A percentile compares a stretch with the other conserved stretches of the same genome.
Evolutionary conservation across 1,140 invertebrate species (phyloP).

Genomic region (Danaus plexippus): DNA sequence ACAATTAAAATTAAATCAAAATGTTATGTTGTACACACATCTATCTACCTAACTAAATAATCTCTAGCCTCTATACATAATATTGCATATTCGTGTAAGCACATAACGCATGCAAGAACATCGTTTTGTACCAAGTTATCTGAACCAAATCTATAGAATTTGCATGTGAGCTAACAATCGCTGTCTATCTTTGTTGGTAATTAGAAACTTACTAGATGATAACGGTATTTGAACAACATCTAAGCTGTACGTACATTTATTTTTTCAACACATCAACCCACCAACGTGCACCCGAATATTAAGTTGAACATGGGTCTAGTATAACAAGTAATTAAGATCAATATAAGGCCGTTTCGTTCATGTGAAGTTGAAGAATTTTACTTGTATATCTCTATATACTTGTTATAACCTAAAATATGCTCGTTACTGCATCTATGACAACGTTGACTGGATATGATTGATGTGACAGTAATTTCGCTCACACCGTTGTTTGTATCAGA

Average conservation of each 20-base stretch:
- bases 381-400: too few relatives aligned
- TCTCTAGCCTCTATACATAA: too few relatives aligned
- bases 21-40: too few relatives aligned
- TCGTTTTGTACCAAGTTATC: constrained; percentile 34
- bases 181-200: constrained; percentile 48
- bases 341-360: too few relatives aligned
- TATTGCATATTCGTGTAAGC: constrained; percentile 5
- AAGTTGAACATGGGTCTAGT: too few relatives aligned
- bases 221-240: constrained; percentile 35
- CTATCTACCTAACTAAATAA: too few relatives aligned
- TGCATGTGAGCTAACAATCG: constrained; percentile 58
- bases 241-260: too few relatives aligned
- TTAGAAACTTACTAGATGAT: constrained; percentile 54
- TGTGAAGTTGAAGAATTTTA: too few relatives aligned
- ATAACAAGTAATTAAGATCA: too few relatives aligned
- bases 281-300: too few relatives aligned
- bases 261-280: too few relatives aligned
- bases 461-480: constrained; percentile 57
- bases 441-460: constrained; percentile 44
- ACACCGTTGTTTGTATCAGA: constrained; percentile 66
- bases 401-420: constrained; percentile 10
- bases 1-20: constrained; percentile 11
- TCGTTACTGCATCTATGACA: constrained; percentile 50
- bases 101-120: constrained; percentile 15
- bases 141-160: constrained; percentile 46